Percentiles rank a stretch among this genome's conserved stretches.
Conservation (phyloP, 2,113 vertebrate genomes). For the Crypturellus undulatus region DNA sequence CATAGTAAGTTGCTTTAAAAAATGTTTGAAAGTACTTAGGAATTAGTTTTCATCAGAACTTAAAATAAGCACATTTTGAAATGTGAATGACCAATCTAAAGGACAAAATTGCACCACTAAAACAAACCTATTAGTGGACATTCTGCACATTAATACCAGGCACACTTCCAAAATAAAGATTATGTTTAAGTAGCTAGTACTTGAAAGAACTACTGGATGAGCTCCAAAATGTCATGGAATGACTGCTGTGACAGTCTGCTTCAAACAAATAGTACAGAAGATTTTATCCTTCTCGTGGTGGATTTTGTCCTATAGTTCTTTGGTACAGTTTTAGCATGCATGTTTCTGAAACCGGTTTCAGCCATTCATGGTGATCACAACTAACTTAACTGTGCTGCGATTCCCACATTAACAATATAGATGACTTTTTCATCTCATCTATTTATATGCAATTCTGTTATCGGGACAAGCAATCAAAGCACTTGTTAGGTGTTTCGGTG, state of each 20-base stretch:
- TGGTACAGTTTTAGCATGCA: neutral
- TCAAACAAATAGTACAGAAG: neutral
- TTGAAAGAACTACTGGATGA: neutral
- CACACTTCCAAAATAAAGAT: conserved; percentile 47
- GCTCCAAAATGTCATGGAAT: neutral
- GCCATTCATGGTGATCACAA: neutral
- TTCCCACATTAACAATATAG: neutral
- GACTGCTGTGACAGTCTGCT: neutral
- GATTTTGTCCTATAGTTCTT: neutral
- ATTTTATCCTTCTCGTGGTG: neutral
- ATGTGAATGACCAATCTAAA: neutral
- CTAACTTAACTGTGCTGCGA: neutral
- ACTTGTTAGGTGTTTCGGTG: neutral
- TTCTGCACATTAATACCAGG: conserved; percentile 15
- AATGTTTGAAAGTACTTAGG: neutral
- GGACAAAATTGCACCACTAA: neutral
- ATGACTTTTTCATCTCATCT: neutral
- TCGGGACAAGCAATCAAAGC: neutral
- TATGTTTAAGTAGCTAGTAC: conserved; percentile 1
- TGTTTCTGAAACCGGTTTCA: neutral
- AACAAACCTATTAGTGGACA: neutral
- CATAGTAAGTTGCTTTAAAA: neutral
- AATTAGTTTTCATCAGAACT: neutral
- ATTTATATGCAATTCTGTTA: neutral
- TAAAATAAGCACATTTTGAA: neutral